Percentiles rank a stretch among this genome's conserved stretches.
Conservation (phyloP, 2,797 vertebrate species). For the Crax fasciolata region DNA sequence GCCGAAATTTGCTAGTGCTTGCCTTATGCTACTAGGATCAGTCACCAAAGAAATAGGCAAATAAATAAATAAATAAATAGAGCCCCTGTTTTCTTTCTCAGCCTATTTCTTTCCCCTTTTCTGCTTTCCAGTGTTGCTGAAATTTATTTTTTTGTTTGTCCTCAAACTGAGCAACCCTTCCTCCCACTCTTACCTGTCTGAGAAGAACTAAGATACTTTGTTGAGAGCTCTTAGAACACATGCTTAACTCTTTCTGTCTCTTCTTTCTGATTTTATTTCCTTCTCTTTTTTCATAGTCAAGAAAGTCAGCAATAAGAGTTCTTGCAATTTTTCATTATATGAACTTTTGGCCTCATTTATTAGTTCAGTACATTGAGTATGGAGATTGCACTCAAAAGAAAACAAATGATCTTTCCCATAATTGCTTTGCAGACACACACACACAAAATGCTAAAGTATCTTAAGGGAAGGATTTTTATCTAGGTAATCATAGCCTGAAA, state of each 20-base stretch:
- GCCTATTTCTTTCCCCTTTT: not conserved
- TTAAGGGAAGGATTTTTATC: slow-evolving; percentile 56
- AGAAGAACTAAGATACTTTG: not conserved
- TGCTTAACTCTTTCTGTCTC: not conserved
- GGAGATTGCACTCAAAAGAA: slow-evolving; percentile 16
- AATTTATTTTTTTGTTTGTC: not conserved
- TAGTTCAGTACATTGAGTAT: slow-evolving; percentile 1
- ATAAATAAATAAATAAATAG: too few relatives aligned
- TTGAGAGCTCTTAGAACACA: not conserved
- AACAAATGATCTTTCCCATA: slow-evolving; percentile 37
- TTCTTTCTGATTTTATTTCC: not conserved
- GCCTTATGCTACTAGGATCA: not conserved
- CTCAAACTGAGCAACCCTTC: not conserved
- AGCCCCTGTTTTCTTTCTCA: not conserved
- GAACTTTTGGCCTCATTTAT: slow-evolving; percentile 32
- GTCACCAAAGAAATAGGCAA: not conserved
- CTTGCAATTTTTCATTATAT: not conserved
- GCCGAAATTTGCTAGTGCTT: not conserved
- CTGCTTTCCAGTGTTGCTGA: not conserved
- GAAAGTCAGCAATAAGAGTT: not conserved
- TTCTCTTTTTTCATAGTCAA: not conserved
- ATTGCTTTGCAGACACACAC: not conserved
- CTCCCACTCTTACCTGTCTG: not conserved
- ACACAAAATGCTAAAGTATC: slow-evolving; percentile 14
- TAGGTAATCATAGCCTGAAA: slow-evolving; percentile 58